Percentiles rank a stretch among this genome's conserved stretches.
phyloP scores from a whole-genome alignment of 2,888 invertebrate species.

The Atethmia centrago region DNA sequence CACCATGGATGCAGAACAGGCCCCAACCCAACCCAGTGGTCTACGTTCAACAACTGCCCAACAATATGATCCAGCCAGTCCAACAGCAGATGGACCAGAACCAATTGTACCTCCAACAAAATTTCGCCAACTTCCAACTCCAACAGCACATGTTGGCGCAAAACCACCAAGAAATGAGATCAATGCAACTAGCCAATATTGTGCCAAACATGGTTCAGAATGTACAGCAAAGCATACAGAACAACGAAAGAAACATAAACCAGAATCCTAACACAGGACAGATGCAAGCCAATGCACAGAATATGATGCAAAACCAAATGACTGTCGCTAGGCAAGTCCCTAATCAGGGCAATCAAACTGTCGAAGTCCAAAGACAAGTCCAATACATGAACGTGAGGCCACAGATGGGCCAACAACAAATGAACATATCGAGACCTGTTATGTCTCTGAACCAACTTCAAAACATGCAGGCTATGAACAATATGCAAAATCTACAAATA shows the following conservation, averaged over 20 bases:
- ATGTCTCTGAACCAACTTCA: conserved; percentile 62
- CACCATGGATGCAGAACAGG: conserved; percentile 86
- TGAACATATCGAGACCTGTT: conserved; percentile 58
- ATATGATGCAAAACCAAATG: conserved; percentile 62
- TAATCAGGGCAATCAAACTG: conserved; percentile 59
- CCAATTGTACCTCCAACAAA: conserved; percentile 81
- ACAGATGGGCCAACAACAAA: conserved; percentile 66
- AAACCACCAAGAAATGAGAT: conserved; percentile 71
- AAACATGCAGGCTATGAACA: conserved; percentile 56
- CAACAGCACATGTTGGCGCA: conserved; percentile 79
- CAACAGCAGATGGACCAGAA: conserved; percentile 82
- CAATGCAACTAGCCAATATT: conserved; percentile 70
- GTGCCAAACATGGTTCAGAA: conserved; percentile 71
- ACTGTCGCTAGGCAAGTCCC: conserved; percentile 57
- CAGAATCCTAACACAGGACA: conserved; percentile 61
- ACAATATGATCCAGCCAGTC: conserved; percentile 77
- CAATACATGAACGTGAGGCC: conserved; percentile 63
- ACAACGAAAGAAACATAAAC: conserved; percentile 59
- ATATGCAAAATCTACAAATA: conserved; percentile 66
- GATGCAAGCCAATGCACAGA: conserved; percentile 59
- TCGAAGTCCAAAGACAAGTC: conserved; percentile 63
- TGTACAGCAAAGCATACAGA: conserved; percentile 64
- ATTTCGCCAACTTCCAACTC: conserved; percentile 78
- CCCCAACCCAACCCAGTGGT: conserved; percentile 79
- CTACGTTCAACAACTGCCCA: conserved; percentile 83